Evolutionary conservation across 2,113 vertebrate genomes (phyloP).

Genomic region (Caretta caretta): DNA sequence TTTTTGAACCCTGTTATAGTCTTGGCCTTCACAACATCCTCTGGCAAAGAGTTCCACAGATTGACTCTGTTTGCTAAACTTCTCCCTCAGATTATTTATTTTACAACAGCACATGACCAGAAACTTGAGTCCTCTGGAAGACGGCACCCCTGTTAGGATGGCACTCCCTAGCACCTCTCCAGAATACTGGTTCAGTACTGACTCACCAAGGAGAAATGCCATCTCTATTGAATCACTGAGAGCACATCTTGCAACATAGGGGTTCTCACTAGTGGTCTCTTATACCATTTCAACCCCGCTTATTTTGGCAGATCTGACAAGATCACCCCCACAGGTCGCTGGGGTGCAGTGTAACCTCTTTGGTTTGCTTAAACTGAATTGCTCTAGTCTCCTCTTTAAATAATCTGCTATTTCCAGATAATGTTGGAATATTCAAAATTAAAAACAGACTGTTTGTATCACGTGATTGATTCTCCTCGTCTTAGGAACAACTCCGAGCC

Average conservation of each 20-base stretch:
- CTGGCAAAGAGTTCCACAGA: no score
- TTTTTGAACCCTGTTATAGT: no score
- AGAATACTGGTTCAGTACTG: background rate
- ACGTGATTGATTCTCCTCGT: conserved; percentile 14
- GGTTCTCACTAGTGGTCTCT: conserved; percentile 49
- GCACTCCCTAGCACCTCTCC: background rate
- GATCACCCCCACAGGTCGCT: conserved; percentile 56
- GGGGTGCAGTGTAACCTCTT: conserved; percentile 31
- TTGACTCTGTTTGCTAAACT: background rate
- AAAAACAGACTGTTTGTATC: conserved; percentile 51
- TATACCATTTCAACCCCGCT: background rate
- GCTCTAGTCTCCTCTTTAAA: conserved; percentile 64
- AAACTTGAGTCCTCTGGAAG: background rate
- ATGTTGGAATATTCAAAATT: conserved; percentile 42
- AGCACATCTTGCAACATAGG: conserved; percentile 7
- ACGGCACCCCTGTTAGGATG: background rate
- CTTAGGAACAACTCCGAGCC: background rate
- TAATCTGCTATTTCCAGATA: conserved; percentile 50
- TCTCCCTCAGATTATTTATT: background rate
- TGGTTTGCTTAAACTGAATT: conserved; percentile 69
- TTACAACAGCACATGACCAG: background rate
- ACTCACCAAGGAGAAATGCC: background rate
- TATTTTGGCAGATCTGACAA: conserved; percentile 62
- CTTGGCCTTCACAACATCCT: no score
- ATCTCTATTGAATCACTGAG: conserved; percentile 40